Evolutionary conservation across 1,140 invertebrate genomes (phyloP).

Genomic region (Drosophila murphyi): DNA sequence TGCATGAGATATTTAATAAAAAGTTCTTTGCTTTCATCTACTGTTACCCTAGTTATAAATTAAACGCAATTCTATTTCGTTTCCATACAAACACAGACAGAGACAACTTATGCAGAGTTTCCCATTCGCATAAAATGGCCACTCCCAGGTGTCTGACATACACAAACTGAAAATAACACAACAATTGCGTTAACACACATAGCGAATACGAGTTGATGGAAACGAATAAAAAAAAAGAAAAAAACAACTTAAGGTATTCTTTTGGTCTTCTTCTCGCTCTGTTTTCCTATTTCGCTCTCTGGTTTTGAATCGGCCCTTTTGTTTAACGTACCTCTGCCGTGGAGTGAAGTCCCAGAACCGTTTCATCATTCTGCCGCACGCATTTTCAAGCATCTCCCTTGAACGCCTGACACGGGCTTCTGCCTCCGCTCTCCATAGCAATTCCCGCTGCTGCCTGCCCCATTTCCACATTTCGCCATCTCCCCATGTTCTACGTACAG

Average conservation of each 20-base stretch:
- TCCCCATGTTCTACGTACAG: background rate
- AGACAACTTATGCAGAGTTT: slow-evolving; percentile 19
- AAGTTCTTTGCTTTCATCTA: too few species aligned
- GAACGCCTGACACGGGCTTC: slow-evolving; percentile 20
- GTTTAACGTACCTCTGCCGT: background rate
- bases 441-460: slow-evolving; percentile 15
- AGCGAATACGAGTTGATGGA: slow-evolving; percentile 35
- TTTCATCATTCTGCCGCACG: slow-evolving; percentile 49
- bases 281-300: background rate
- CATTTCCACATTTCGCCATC: slow-evolving; percentile 8
- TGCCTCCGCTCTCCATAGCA: background rate
- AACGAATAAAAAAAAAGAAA: slow-evolving; percentile 69
- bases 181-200: slow-evolving; percentile 7
- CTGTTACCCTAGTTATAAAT: background rate
- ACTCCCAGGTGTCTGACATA: slow-evolving; percentile 41
- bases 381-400: slow-evolving; percentile 71
- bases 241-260: slow-evolving; percentile 63
- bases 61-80: background rate
- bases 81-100: background rate
- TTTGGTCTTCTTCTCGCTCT: background rate
- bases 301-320: too few species aligned
- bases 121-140: slow-evolving; percentile 16
- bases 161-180: slow-evolving; percentile 15
- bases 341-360: slow-evolving; percentile 5
- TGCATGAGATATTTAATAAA: too few species aligned